Evolutionary conservation across 2,797 vertebrate species (phyloP).

Genomic region (Leptatherina wallacei): DNA sequence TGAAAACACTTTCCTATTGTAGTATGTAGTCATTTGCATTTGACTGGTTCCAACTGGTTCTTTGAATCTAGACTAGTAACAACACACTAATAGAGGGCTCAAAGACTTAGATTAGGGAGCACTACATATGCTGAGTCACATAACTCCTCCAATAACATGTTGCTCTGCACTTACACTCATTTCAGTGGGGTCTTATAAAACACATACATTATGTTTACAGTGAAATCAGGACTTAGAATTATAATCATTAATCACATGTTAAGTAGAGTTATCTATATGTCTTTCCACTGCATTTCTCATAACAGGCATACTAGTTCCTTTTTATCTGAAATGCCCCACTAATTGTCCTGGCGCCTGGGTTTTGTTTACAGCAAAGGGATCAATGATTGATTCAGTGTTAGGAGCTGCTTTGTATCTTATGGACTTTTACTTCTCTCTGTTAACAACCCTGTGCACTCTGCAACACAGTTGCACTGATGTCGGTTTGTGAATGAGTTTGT

Average conservation of each 20-base stretch:
- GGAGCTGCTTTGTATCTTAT: constrained; percentile 52
- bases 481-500: constrained; percentile 57
- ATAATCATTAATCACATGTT: constrained; percentile 17
- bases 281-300: constrained; percentile 47
- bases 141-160: constrained; percentile 57
- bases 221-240: constrained; percentile 26
- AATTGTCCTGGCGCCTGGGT: constrained; percentile 59
- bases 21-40: constrained; percentile 52
- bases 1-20: constrained; percentile 27
- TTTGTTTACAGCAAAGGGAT: constrained; percentile 69
- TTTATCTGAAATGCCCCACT: constrained; percentile 31
- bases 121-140: constrained; percentile 62
- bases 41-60: constrained; percentile 51
- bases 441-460: constrained; percentile 51
- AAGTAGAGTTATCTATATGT: constrained; percentile 23
- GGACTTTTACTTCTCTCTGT: constrained; percentile 56
- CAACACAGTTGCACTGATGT: constrained; percentile 84
- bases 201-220: constrained; percentile 57
- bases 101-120: constrained; percentile 67
- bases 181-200: constrained; percentile 24
- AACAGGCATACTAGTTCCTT: constrained; percentile 44
- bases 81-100: constrained; percentile 50
- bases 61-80: constrained; percentile 46
- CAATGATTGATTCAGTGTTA: constrained; percentile 53
- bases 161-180: constrained; percentile 52